Percentiles rank a stretch among this genome's conserved stretches.
phyloP scores from a whole-genome alignment of 1,140 invertebrate species.

The Trissolcus basalis region DNA sequence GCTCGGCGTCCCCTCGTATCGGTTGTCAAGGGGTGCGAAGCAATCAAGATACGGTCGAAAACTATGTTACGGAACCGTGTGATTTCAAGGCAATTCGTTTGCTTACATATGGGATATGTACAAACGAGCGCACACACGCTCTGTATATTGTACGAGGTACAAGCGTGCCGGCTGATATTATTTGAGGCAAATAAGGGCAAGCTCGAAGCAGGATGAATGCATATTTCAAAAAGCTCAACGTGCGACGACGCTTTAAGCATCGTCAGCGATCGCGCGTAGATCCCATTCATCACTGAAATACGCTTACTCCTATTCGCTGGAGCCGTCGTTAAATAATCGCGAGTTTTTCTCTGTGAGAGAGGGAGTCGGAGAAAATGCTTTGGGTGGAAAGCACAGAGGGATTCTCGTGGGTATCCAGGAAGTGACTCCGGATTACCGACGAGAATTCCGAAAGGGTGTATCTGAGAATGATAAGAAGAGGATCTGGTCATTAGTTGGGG shows the following conservation, averaged over 20 bases:
- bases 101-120: slow-evolving; percentile 48
- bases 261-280: slow-evolving; percentile 19
- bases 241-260: slow-evolving; percentile 5
- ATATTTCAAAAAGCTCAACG: slow-evolving; percentile 22
- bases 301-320: slow-evolving; percentile 4
- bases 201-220: slow-evolving; percentile 3
- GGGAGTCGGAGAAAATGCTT: too few species aligned
- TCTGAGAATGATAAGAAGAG: too few species aligned
- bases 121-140: slow-evolving; percentile 31
- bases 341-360: too few species aligned
- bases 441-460: too few species aligned
- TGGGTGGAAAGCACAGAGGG: too few species aligned
- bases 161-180: slow-evolving; percentile 15
- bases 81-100: slow-evolving; percentile 49
- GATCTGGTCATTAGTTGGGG: too few species aligned
- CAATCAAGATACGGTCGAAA: slow-evolving; percentile 33
- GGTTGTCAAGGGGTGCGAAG: slow-evolving; percentile 13
- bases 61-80: slow-evolving; percentile 31
- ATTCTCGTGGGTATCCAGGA: too few species aligned
- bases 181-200: slow-evolving; percentile 40
- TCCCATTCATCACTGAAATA: slow-evolving; percentile 10
- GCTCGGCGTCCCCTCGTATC: background rate
- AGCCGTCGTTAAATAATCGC: slow-evolving; percentile 5
- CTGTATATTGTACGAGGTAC: slow-evolving; percentile 6
- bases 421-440: too few species aligned